These are phyloP conservation scores for Tricholaema leucomelas DNA, from an alignment of 2,113 vertebrate genomes.

Conservation along the genomic window DNA sequence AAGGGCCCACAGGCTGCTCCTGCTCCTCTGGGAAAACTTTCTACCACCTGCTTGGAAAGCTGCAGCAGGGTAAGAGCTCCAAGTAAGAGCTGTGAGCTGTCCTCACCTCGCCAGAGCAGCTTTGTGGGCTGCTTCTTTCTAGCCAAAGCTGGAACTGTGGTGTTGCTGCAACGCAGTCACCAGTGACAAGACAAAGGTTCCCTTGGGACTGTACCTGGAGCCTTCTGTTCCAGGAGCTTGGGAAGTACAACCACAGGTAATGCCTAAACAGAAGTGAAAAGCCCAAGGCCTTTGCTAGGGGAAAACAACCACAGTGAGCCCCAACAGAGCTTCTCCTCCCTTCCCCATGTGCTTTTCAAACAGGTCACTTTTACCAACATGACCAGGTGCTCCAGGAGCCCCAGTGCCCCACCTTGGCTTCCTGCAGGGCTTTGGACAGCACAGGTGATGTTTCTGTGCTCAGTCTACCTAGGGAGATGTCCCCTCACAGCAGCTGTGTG, in stretches of 20 bases:
- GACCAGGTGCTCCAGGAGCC: neutral
- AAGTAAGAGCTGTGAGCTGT: neutral
- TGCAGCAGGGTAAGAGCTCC: fast-evolving
- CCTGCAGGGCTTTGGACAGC: fast-evolving
- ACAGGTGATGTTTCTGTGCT: fast-evolving
- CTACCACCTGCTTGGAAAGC: neutral
- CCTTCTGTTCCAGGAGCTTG: neutral
- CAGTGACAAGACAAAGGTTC: neutral
- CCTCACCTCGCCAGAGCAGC: neutral
- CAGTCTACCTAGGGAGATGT: neutral
- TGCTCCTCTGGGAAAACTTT: neutral
- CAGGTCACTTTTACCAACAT: neutral
- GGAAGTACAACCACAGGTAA: neutral
- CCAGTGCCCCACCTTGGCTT: neutral
- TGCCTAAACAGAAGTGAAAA: neutral
- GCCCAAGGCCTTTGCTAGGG: neutral
- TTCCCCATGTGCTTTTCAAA: neutral
- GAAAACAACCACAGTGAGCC: neutral
- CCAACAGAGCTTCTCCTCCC: neutral
- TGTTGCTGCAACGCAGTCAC: fast-evolving
- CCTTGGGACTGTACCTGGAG: neutral
- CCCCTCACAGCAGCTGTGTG: neutral
- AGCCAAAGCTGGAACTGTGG: neutral
- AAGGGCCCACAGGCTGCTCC: neutral
- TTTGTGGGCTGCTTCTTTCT: neutral